Evolutionary conservation across 2,797 vertebrate species (phyloP).

Genomic region (Hydrocynus forskahlii): DNA sequence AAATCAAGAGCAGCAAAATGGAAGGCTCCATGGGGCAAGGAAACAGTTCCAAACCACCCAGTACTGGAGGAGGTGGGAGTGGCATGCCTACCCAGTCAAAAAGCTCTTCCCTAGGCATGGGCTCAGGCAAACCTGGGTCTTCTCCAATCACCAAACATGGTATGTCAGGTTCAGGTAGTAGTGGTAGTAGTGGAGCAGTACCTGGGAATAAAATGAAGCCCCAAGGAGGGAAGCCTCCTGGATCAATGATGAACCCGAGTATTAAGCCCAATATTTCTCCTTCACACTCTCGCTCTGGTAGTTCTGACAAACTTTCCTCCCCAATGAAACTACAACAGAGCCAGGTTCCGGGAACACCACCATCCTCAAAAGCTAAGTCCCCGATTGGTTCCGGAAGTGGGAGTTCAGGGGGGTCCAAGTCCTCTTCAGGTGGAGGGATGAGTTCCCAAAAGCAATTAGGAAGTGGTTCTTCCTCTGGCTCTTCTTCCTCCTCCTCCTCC

Average conservation of each 20-base stretch:
- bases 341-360: constrained; percentile 91
- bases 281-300: constrained; percentile 92
- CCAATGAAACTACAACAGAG: constrained; percentile 91
- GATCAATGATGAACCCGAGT: constrained; percentile 92
- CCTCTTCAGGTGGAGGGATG: constrained; percentile 86
- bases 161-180: constrained; percentile 83
- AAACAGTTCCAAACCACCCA: constrained; percentile 86
- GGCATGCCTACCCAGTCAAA: constrained; percentile 84
- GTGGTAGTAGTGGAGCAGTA: constrained; percentile 72
- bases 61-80: constrained; percentile 77
- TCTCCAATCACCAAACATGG: constrained; percentile 97
- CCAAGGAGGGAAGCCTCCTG: constrained; percentile 94
- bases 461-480: constrained; percentile 76
- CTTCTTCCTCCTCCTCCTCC: constrained; percentile 71
- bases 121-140: constrained; percentile 91
- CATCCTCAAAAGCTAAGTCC: constrained; percentile 97
- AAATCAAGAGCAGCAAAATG: constrained; percentile 92
- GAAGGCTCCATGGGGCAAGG: constrained; percentile 86
- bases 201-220: constrained; percentile 89
- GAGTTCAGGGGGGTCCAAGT: constrained; percentile 87
- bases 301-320: constrained; percentile 92
- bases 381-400: constrained; percentile 91
- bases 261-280: constrained; percentile 98
- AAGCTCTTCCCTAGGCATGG: constrained; percentile 89
- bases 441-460: constrained; percentile 92